Evolutionary conservation across 1,140 invertebrate species (phyloP).

Genomic region (Drosophila eugracilis): DNA sequence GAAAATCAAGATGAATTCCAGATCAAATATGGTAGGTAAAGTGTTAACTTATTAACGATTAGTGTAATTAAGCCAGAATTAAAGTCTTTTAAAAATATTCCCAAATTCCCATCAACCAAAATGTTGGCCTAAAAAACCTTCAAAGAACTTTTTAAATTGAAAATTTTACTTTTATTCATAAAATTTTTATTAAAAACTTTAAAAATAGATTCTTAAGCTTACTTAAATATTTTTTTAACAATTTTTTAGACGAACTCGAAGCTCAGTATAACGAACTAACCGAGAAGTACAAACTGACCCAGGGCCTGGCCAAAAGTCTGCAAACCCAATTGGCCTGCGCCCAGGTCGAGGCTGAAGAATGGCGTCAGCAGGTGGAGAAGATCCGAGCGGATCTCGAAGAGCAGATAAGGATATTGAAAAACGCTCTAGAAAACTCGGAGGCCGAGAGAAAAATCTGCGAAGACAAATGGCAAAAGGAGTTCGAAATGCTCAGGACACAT

Average conservation of each 20-base stretch:
- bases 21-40: constrained; percentile 85
- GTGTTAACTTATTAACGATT: no score
- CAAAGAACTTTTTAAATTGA: no score
- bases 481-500: constrained; percentile 87
- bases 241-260: constrained; percentile 84
- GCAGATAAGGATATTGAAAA: constrained; percentile 85
- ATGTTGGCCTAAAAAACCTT: no score
- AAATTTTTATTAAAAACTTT: no score
- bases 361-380: constrained; percentile 82
- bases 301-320: constrained; percentile 77
- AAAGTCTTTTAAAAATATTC: no score
- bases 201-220: not conserved
- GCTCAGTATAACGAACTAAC: constrained; percentile 85
- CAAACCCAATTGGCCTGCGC: constrained; percentile 76
- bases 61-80: no score
- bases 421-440: constrained; percentile 87
- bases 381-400: constrained; percentile 85
- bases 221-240: not conserved
- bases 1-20: constrained; percentile 86
- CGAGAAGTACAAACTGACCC: constrained; percentile 85
- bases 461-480: constrained; percentile 87
- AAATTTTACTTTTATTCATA: no score
- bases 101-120: no score
- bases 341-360: constrained; percentile 66
- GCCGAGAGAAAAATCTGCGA: constrained; percentile 87